Percentiles rank a stretch among this genome's conserved stretches.
phyloP scores from a whole-genome alignment of 1,140 invertebrate species.

The Pseudomyrmex flavicornis region DNA sequence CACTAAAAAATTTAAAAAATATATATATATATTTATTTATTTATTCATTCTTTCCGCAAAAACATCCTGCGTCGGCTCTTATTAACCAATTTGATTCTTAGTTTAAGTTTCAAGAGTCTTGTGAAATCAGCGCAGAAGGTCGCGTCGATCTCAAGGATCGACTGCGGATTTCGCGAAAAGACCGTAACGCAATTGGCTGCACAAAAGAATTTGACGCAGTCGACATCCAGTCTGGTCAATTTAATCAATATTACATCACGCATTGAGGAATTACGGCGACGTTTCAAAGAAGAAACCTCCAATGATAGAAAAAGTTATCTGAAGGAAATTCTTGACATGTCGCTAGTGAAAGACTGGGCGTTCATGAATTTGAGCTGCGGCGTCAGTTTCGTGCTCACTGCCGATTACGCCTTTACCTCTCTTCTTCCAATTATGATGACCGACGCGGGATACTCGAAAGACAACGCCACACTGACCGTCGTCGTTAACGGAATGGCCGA shows the following conservation, averaged over 20 bases:
- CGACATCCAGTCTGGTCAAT: conserved; percentile 77
- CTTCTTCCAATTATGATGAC: conserved; percentile 82
- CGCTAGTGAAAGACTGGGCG: conserved; percentile 75
- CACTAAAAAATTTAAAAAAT: too few relatives aligned
- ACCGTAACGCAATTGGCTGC: conserved; percentile 44
- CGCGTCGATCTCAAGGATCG: conserved; percentile 55
- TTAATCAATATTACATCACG: neutral
- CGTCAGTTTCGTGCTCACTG: conserved; percentile 78
- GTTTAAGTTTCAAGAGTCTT: too few relatives aligned
- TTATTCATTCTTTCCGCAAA: too few relatives aligned
- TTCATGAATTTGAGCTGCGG: conserved; percentile 81
- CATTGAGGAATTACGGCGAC: conserved; percentile 19
- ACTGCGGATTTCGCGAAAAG: conserved; percentile 8
- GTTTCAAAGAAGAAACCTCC: conserved; percentile 4
- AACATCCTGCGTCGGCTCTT: too few relatives aligned
- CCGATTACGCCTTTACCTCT: conserved; percentile 80
- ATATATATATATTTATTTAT: too few relatives aligned
- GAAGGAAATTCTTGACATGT: conserved; percentile 77
- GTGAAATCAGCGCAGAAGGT: conserved; percentile 55
- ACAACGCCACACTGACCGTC: conserved; percentile 77
- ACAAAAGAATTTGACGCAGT: conserved; percentile 46
- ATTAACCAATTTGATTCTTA: too few relatives aligned
- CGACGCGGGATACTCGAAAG: conserved; percentile 76
- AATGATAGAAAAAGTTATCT: conserved; percentile 38
- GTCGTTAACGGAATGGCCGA: conserved; percentile 79